Evolutionary conservation across 2,797 vertebrate genomes (phyloP).

Genomic region (Potorous gilbertii): DNA sequence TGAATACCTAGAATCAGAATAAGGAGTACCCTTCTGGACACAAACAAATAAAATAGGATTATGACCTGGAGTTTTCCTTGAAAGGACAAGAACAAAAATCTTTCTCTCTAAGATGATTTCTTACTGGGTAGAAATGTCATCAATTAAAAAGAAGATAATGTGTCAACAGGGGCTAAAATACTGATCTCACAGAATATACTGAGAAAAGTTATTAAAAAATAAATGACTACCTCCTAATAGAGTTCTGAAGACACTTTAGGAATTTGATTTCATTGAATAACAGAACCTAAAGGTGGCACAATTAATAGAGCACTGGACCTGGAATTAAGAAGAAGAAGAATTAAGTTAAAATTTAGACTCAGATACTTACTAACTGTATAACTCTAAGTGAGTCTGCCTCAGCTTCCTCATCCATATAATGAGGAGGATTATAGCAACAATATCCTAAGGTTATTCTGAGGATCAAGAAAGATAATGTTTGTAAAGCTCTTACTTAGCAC

Average conservation of each 20-base stretch:
- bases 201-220: neutral
- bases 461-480: neutral
- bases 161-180: neutral
- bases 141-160: neutral
- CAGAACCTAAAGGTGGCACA: neutral
- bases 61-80: slow-evolving; percentile 4
- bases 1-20: neutral
- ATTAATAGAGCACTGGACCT: neutral
- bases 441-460: neutral
- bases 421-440: neutral
- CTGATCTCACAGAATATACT: neutral
- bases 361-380: neutral
- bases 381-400: neutral
- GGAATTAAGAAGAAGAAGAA: neutral
- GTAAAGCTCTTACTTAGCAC: neutral
- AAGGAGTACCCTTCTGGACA: slow-evolving; percentile 7
- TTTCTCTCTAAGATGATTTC: neutral
- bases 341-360: neutral
- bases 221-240: neutral
- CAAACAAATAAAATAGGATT: slow-evolving; percentile 15
- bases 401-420: neutral
- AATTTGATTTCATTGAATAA: neutral
- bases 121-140: neutral
- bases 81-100: neutral
- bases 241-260: neutral